A percentile compares a stretch with the other conserved stretches of the same genome.
Conservation (phyloP, 1,140 invertebrate species). For the Dryas iulia region DNA sequence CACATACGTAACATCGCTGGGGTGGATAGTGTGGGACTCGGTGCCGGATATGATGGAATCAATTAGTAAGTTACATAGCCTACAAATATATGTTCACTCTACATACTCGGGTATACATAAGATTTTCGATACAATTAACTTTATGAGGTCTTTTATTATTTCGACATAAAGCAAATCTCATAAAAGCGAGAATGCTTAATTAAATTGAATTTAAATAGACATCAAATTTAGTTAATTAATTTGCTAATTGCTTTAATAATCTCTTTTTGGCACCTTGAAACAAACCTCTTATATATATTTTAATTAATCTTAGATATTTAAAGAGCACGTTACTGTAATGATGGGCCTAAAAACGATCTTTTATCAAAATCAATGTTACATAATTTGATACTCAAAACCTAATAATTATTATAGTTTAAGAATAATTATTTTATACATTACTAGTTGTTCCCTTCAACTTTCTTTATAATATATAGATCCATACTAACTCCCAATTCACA, state of each 20-base stretch:
- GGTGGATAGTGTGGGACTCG: slow-evolving; percentile 93
- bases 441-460: no score
- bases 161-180: background rate
- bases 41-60: slow-evolving; percentile 94
- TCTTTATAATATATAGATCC: no score
- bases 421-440: no score
- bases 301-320: background rate
- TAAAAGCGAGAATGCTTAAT: background rate
- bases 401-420: no score
- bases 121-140: background rate
- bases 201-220: background rate
- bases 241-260: background rate
- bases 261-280: background rate
- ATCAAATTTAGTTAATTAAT: background rate
- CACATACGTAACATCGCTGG: slow-evolving; percentile 93
- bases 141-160: background rate
- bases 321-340: no score
- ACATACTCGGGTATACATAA: background rate
- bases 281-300: background rate
- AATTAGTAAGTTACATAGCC: slow-evolving; percentile 88
- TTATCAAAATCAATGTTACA: no score
- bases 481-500: no score
- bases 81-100: background rate
- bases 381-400: no score
- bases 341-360: background rate